Evolutionary conservation across 2,888 invertebrate genomes (phyloP).

Genomic region (Seira sanloemensis): DNA sequence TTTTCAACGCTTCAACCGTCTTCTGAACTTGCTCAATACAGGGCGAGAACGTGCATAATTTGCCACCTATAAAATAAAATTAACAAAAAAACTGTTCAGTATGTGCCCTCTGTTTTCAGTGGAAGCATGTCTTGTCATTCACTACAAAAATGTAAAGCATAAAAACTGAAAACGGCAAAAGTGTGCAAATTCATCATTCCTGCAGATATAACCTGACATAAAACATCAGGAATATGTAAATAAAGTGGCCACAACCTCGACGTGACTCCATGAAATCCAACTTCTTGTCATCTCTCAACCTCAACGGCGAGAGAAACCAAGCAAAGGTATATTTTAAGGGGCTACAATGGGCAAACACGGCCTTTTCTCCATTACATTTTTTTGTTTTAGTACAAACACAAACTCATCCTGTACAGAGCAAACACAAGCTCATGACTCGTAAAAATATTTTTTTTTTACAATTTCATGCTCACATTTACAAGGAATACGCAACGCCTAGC

Average conservation of each 20-base stretch:
- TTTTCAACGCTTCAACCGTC: conserved; percentile 84
- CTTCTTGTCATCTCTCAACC: conserved; percentile 25
- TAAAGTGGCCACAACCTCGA: conserved; percentile 53
- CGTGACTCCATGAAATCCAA: conserved; percentile 50
- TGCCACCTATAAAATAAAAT: conserved; percentile 82
- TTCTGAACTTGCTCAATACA: conserved; percentile 99
- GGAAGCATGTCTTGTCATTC: conserved; percentile 12
- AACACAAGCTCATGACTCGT: conserved; percentile 34
- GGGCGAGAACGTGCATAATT: conserved; percentile 98
- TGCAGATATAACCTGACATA: conserved; percentile 48
- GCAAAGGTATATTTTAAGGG: conserved; percentile 3
- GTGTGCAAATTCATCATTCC: conserved; percentile 55
- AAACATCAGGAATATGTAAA: conserved; percentile 64
- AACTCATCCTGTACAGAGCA: conserved; percentile 2
- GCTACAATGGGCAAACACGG: conserved; percentile 35
- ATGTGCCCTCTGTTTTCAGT: background rate
- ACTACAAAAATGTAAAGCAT: background rate
- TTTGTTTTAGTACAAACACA: no score
- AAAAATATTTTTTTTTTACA: conserved; percentile 43
- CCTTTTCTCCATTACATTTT: conserved; percentile 35
- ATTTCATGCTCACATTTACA: conserved; percentile 50
- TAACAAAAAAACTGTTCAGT: conserved; percentile 1
- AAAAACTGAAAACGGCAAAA: conserved; percentile 20
- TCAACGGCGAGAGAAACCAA: conserved; percentile 17
- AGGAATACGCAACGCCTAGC: conserved; percentile 47